Conservation (phyloP, 2,888 invertebrate genomes). For the Troilus luridus region DNA sequence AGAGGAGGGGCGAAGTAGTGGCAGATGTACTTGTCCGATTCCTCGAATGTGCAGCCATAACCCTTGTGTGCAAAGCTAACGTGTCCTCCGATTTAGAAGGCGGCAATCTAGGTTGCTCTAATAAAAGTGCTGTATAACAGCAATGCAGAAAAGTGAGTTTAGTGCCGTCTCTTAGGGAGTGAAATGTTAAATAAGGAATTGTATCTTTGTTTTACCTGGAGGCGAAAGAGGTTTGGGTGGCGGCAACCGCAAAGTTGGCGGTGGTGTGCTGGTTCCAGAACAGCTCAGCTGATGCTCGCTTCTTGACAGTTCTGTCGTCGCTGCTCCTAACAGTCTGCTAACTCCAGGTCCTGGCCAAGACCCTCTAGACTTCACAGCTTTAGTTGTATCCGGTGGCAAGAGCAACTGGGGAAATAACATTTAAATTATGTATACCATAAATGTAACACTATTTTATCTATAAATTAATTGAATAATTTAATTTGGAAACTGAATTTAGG, state of each 20-base stretch:
- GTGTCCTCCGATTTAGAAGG: constrained; percentile 88
- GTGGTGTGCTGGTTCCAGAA: constrained; percentile 63
- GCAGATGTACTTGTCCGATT: constrained; percentile 74
- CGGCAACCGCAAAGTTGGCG: constrained; percentile 60
- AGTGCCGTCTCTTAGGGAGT: not conserved
- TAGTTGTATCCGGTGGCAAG: constrained; percentile 76
- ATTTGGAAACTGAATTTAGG: no score
- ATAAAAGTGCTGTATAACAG: constrained; percentile 58
- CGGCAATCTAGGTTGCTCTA: constrained; percentile 72
- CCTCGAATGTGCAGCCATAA: constrained; percentile 63
- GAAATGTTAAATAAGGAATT: not conserved
- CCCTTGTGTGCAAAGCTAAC: constrained; percentile 70
- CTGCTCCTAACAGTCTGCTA: constrained; percentile 66
- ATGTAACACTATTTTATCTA: not conserved
- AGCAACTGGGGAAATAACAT: constrained; percentile 63
- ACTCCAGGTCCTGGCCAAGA: constrained; percentile 88
- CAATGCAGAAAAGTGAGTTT: constrained; percentile 22
- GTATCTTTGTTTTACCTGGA: constrained; percentile 58
- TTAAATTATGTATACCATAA: not conserved
- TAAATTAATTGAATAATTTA: no score
- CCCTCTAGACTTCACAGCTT: constrained; percentile 83
- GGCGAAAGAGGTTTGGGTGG: constrained; percentile 63
- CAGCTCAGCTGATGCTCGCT: constrained; percentile 81
- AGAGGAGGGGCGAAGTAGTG: constrained; percentile 79
- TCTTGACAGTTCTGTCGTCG: constrained; percentile 82